Evolutionary conservation across 2,888 invertebrate species (phyloP).

Genomic region (Aromia moschata): DNA sequence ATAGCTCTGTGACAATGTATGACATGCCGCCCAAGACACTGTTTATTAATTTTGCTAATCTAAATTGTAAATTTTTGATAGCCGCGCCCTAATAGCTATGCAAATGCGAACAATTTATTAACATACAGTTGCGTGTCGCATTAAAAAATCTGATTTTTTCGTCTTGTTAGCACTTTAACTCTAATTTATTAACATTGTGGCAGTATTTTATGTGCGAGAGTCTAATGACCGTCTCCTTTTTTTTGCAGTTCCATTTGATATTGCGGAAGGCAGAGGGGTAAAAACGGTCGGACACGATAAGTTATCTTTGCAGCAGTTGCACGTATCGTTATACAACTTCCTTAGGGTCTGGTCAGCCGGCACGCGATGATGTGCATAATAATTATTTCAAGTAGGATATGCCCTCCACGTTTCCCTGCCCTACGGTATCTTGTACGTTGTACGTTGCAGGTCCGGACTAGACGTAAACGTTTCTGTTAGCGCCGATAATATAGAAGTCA

Average conservation of each 20-base stretch:
- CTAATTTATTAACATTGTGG: constrained; percentile 41
- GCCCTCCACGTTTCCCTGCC: constrained; percentile 19
- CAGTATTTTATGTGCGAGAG: constrained; percentile 33
- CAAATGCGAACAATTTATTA: constrained; percentile 46
- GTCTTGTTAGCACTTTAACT: constrained; percentile 44
- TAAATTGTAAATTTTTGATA: constrained; percentile 54
- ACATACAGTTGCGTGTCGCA: constrained; percentile 42
- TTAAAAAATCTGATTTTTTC: constrained; percentile 41
- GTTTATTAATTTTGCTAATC: constrained; percentile 50
- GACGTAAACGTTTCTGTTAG: no score
- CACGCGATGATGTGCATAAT: constrained; percentile 63
- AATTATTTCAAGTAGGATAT: constrained; percentile 51
- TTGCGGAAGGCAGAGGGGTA: constrained; percentile 26
- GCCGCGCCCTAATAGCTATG: constrained; percentile 50
- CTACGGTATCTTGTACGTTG: constrained; percentile 16
- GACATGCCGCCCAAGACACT: no score
- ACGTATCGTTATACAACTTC: constrained; percentile 60
- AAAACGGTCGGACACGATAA: constrained; percentile 36
- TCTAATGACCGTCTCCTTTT: constrained; percentile 29
- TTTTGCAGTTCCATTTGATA: constrained; percentile 26
- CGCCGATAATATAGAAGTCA: no score
- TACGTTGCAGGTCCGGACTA: constrained; percentile 11
- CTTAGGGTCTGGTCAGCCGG: constrained; percentile 53
- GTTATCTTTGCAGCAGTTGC: constrained; percentile 41
- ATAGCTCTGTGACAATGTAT: no score